A percentile compares a stretch with the other conserved stretches of the same genome.
phyloP scores from a whole-genome alignment of 1,140 invertebrate genomes.

The Pseudomyrmex concolor region DNA sequence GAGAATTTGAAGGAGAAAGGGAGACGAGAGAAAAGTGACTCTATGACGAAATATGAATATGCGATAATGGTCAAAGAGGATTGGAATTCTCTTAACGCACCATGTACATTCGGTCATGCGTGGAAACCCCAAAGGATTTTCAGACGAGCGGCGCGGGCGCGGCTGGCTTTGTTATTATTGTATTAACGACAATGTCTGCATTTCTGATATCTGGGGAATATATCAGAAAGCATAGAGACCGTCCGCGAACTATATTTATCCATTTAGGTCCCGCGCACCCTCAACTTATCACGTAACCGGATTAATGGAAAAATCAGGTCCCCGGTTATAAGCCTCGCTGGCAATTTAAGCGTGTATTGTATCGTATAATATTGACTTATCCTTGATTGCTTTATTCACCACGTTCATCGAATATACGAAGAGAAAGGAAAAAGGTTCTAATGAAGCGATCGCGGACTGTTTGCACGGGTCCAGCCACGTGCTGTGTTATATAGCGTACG shows the following conservation, averaged over 20 bases:
- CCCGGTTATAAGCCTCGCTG: not conserved
- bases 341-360: conserved; percentile 15
- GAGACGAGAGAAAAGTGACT: not conserved
- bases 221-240: conserved; percentile 9
- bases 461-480: not conserved
- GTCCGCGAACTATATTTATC: conserved; percentile 36
- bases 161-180: conserved; percentile 65
- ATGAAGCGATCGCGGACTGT: conserved; percentile 12
- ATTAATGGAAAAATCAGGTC: conserved; percentile 45
- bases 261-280: conserved; percentile 18
- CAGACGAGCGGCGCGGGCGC: conserved; percentile 11
- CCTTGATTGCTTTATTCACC: conserved; percentile 44
- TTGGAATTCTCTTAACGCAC: conserved; percentile 68
- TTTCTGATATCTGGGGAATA: conserved; percentile 18
- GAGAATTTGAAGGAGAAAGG: not conserved
- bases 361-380: conserved; percentile 36
- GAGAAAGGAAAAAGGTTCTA: conserved; percentile 12
- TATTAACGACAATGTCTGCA: conserved; percentile 60
- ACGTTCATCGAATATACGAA: conserved; percentile 29
- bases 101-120: conserved; percentile 49
- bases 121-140: conserved; percentile 64
- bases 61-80: conserved; percentile 30
- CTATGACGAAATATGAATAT: conserved; percentile 23
- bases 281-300: conserved; percentile 47
- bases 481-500: not conserved